These are phyloP conservation scores for Drosophila ustulata DNA, from an alignment of 2,888 invertebrate species.

Conservation along the genomic window DNA sequence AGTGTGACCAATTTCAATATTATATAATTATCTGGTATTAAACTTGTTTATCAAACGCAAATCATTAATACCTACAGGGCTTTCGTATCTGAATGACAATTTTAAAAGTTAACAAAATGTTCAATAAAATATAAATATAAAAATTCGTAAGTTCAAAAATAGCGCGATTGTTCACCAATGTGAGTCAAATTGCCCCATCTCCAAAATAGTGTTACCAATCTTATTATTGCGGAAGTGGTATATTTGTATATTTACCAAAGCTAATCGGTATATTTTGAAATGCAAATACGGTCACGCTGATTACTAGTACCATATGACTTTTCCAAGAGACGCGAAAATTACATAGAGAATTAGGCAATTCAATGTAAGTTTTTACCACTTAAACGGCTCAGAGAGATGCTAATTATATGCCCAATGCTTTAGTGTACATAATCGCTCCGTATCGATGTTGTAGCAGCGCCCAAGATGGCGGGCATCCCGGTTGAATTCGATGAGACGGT, in stretches of 20 bases:
- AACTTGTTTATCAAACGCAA: neutral
- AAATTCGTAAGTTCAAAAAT: too few relatives aligned
- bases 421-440: conserved; percentile 42
- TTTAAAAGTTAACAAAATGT: too few relatives aligned
- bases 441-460: conserved; percentile 68
- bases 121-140: too few relatives aligned
- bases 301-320: conserved; percentile 70
- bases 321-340: conserved; percentile 69
- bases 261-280: neutral
- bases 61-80: neutral
- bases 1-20: neutral
- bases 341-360: conserved; percentile 56
- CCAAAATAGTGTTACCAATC: neutral
- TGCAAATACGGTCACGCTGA: conserved; percentile 11
- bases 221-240: neutral
- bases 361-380: conserved; percentile 59
- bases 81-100: too few relatives aligned
- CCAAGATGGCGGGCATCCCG: conserved; percentile 69
- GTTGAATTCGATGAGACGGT: conserved; percentile 73
- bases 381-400: conserved; percentile 4
- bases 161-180: too few relatives aligned
- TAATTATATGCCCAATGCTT: conserved; percentile 15
- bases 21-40: too few relatives aligned
- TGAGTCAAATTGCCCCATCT: neutral
- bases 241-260: neutral